Evolutionary conservation across 30 jellyfish, hydroid and myxozoan genomes (phyloP).

Genomic region (Cassiopea xamachana): DNA sequence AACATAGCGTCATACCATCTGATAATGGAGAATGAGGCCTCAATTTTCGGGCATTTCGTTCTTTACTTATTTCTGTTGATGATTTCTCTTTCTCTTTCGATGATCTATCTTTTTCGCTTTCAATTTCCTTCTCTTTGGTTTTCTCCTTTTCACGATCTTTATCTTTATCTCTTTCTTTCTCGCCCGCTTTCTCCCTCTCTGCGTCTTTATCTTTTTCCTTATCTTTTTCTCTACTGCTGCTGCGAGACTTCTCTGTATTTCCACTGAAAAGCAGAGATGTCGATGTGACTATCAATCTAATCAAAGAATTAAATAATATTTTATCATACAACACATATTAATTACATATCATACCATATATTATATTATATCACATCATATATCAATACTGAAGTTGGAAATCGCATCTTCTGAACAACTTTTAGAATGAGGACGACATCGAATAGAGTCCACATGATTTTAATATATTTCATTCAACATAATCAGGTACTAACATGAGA

Average conservation of each 20-base stretch:
- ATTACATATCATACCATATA: too few species aligned
- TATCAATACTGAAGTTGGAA: too few species aligned
- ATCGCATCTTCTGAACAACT: too few species aligned
- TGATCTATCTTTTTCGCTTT: slow-evolving; percentile 15
- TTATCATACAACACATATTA: too few species aligned
- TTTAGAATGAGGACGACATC: too few species aligned
- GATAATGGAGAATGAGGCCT: slow-evolving; percentile 26
- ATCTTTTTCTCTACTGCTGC: slow-evolving; percentile 34
- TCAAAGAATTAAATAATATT: too few species aligned
- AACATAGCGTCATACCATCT: neutral
- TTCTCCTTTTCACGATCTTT: slow-evolving; percentile 16
- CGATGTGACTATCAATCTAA: neutral
- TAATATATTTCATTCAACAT: too few species aligned
- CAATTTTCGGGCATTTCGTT: neutral
- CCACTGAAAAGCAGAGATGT: neutral
- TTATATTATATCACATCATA: too few species aligned
- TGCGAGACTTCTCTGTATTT: slow-evolving; percentile 25
- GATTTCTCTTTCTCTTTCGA: slow-evolving; percentile 10
- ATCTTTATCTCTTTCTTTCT: slow-evolving; percentile 4
- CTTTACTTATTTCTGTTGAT: neutral
- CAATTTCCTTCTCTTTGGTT: slow-evolving; percentile 5
- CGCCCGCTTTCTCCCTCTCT: neutral
- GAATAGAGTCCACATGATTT: too few species aligned
- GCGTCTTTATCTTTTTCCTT: slow-evolving; percentile 2
- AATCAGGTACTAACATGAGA: too few species aligned